Conservation (phyloP, 2,113 vertebrate genomes). For the Apodemus sylvaticus region DNA sequence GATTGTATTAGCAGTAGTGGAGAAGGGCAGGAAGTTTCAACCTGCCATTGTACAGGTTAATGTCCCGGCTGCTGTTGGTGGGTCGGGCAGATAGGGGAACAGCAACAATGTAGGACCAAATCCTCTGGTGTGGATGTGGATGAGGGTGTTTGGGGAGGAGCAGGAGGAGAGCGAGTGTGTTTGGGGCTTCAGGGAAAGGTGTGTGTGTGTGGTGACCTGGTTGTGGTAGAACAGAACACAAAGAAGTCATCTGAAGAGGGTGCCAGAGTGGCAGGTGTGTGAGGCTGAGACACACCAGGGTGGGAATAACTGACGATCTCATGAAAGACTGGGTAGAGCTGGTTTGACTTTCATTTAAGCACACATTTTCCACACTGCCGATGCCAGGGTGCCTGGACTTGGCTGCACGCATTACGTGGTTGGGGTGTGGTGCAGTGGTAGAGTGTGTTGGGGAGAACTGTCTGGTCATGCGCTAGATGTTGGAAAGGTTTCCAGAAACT, state of each 20-base stretch:
- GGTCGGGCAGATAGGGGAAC: neutral
- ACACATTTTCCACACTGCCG: fast-evolving
- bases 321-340: neutral
- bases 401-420: fast-evolving
- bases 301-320: neutral
- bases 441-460: neutral
- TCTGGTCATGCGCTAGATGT: neutral
- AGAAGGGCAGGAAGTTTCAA: neutral
- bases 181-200: neutral
- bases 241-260: neutral
- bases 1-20: neutral
- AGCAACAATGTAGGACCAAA: fast-evolving
- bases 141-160: fast-evolving
- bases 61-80: neutral
- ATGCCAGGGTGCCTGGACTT: fast-evolving
- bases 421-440: neutral
- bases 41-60: fast-evolving
- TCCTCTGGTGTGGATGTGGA: neutral
- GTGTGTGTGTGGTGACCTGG: neutral
- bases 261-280: neutral
- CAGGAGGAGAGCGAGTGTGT: neutral
- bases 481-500: neutral
- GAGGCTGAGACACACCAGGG: neutral
- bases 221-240: too few species aligned
- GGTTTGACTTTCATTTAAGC: neutral